These are phyloP conservation scores for Noctilio leporinus DNA, from an alignment of 2,113 vertebrate genomes.

Conservation along the genomic window DNA sequence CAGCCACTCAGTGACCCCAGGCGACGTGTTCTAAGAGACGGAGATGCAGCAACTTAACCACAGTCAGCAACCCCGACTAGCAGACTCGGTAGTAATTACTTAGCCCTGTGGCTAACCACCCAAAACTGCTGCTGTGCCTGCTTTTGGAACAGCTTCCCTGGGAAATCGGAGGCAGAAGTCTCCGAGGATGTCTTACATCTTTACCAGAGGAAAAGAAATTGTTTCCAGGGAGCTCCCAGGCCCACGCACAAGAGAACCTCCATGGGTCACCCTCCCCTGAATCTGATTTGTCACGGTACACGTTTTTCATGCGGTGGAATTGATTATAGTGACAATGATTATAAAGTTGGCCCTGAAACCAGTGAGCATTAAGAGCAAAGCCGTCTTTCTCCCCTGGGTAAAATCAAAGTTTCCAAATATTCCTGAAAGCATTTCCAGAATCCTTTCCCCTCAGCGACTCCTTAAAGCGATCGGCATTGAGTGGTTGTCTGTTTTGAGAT, in stretches of 20 bases:
- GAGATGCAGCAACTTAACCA: background rate
- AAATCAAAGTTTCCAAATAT: constrained; percentile 47
- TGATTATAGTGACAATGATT: background rate
- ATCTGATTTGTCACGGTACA: background rate
- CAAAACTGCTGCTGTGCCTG: background rate
- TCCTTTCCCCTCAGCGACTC: background rate
- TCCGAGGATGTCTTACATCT: background rate
- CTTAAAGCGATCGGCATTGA: background rate
- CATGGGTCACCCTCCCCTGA: background rate
- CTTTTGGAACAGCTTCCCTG: background rate
- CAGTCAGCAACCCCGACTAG: background rate
- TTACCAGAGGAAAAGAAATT: background rate
- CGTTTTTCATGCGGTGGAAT: background rate
- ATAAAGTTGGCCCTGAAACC: background rate
- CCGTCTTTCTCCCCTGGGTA: background rate
- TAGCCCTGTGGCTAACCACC: background rate
- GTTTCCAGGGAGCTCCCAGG: background rate
- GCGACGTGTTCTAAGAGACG: background rate
- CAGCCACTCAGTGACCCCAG: background rate
- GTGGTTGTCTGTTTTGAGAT: background rate
- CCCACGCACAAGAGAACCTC: background rate
- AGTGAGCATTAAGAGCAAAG: constrained; percentile 15
- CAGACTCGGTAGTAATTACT: background rate
- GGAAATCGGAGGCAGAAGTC: background rate
- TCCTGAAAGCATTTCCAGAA: constrained; percentile 6